Evolutionary conservation across 2,113 vertebrate genomes (phyloP), one percentile per base, ranked within the genome.

Genomic region (Chaetodon trifascialis): DNA sequence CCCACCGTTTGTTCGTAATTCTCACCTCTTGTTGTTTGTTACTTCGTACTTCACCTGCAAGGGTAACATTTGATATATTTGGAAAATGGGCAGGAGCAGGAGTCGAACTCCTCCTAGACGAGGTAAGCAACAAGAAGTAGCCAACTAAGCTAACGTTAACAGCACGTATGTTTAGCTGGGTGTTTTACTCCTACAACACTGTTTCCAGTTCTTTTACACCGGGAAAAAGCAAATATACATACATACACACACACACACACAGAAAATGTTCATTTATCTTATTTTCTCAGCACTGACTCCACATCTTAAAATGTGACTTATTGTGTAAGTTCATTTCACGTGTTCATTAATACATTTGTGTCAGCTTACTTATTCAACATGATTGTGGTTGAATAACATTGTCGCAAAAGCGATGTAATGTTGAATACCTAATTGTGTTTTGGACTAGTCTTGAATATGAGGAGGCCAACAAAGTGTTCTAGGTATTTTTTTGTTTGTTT

Each of bases 41-140:
- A 0, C 11, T 7, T 11, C 7, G 19, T 15, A 12, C 0, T 30
- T 11, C 7, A 5, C 34, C 9, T 52, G 4, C 6, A 21, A 19
- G 11, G 4, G 1, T 2, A 25, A 0, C 4, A 10, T 52, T 82
- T 79, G 12, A 62, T 5, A 1, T 3, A 8, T 52, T 7, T 0
- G 3, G 5, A 66, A 17, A 30, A 96, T 96, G 95, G 95, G 90
- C 17, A 66, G 95, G 52, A 96, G 95, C 77, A 90, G 94, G 78
- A 96, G 95, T 51, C 82, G 95, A 55, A 86, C 86, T 42, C 95
- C 95, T 3, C 91, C 91, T 4, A 94, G 95, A 83, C 88, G 95
- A 93, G 95, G 95, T 96, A 73, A 90, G 87, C 62, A 77, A n/a
- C 2, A 19, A 2, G 0, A 46, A 11, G 14, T 16, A 14, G 72